These are phyloP conservation scores for Stomatorhinus ivindoensis DNA, from an alignment of 2,113 vertebrate genomes.

Conservation along the genomic window DNA sequence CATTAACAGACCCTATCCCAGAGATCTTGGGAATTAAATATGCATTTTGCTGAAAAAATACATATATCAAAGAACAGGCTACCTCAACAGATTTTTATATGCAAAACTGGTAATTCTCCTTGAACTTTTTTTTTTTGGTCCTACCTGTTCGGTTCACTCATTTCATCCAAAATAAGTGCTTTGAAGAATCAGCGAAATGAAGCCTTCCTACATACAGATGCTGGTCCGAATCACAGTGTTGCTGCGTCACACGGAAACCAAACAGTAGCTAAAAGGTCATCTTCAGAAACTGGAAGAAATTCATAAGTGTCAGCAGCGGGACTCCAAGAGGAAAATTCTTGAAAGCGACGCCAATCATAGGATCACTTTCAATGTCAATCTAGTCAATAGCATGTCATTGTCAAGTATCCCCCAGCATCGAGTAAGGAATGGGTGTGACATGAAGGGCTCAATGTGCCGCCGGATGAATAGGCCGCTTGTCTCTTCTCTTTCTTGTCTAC, in stretches of 20 bases:
- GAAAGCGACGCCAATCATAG: slow-evolving; percentile 8
- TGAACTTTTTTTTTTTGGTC: background rate
- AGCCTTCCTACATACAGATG: background rate
- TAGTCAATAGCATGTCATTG: slow-evolving; percentile 8
- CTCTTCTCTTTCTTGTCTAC: background rate
- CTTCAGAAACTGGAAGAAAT: background rate
- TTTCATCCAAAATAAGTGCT: background rate
- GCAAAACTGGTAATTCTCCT: background rate
- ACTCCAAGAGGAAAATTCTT: background rate
- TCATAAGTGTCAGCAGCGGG: background rate
- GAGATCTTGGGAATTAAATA: background rate
- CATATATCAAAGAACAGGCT: background rate
- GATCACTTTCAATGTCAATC: background rate
- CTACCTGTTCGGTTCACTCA: background rate
- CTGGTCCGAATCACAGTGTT: background rate
- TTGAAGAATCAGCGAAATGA: background rate
- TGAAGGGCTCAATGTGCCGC: background rate
- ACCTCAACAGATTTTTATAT: background rate
- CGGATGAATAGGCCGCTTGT: background rate
- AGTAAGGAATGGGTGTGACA: background rate
- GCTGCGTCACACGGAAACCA: background rate
- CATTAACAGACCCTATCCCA: background rate
- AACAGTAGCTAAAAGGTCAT: slow-evolving; percentile 3
- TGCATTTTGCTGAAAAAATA: background rate
- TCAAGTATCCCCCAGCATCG: background rate